phyloP scores from a whole-genome alignment of 2,888 invertebrate species.

The Dryocosmus kuriphilus region DNA sequence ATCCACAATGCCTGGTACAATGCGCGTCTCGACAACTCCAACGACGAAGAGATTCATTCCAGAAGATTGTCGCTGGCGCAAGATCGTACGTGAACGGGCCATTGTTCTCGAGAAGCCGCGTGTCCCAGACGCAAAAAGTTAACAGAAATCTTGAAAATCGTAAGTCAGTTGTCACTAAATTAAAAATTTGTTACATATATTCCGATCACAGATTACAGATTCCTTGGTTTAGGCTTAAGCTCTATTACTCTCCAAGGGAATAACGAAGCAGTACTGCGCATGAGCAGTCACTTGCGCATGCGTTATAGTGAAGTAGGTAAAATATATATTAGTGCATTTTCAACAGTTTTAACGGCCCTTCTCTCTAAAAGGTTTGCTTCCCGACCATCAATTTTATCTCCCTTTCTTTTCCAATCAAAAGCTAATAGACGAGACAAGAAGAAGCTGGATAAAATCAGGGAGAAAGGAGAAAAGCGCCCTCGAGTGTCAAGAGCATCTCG shows the following conservation, averaged over 20 bases:
- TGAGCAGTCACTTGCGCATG: too few relatives aligned
- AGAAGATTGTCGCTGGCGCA: conserved; percentile 23
- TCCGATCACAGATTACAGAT: too few relatives aligned
- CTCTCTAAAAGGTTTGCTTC: too few relatives aligned
- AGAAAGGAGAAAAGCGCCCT: conserved; percentile 3
- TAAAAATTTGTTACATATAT: not conserved
- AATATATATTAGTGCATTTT: too few relatives aligned
- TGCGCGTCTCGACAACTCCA: conserved; percentile 20
- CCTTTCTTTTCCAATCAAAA: not conserved
- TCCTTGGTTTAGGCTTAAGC: too few relatives aligned
- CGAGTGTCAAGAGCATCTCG: conserved; percentile 31
- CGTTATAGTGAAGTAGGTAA: too few relatives aligned
- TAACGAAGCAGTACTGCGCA: too few relatives aligned
- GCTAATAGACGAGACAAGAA: conserved; percentile 16
- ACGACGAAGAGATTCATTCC: conserved; percentile 31
- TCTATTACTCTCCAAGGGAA: too few relatives aligned
- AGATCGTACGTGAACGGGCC: conserved; percentile 29
- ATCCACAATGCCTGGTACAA: conserved; percentile 35
- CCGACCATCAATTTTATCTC: not conserved
- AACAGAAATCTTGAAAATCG: conserved; percentile 11
- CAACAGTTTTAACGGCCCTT: too few relatives aligned
- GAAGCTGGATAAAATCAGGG: conserved; percentile 1
- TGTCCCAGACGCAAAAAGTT: conserved; percentile 17
- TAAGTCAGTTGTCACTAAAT: conserved; percentile 8
- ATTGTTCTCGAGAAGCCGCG: conserved; percentile 19